A percentile compares a stretch with the other conserved stretches of the same genome.
Conservation (phyloP, 2,888 invertebrate species). For the Eilema caniola region DNA sequence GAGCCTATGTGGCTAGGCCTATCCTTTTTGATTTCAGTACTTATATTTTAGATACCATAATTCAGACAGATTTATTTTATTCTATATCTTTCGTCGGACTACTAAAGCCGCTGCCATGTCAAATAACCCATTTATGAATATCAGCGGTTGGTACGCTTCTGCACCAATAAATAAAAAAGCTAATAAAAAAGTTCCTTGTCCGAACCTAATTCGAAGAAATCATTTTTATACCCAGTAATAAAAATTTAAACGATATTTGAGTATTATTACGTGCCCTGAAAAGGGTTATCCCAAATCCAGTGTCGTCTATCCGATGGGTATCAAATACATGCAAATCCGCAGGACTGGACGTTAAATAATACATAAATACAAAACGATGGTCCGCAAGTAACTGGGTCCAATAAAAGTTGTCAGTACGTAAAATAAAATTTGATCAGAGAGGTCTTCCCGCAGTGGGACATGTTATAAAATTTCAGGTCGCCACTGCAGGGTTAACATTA, state of each 20-base stretch:
- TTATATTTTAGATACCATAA: neutral
- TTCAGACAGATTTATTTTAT: neutral
- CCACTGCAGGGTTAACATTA: slow-evolving; percentile 61
- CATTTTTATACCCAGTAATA: slow-evolving; percentile 58
- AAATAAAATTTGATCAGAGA: slow-evolving; percentile 79
- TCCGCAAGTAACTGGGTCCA: slow-evolving; percentile 65
- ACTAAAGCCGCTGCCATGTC: neutral
- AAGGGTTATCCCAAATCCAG: slow-evolving; percentile 65
- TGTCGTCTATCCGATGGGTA: slow-evolving; percentile 56
- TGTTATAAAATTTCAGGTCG: slow-evolving; percentile 69
- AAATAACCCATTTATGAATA: slow-evolving; percentile 5
- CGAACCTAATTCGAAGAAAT: slow-evolving; percentile 56
- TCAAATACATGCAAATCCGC: slow-evolving; percentile 79
- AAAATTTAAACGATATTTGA: slow-evolving; percentile 63
- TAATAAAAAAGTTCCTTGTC: slow-evolving; percentile 51
- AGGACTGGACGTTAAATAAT: slow-evolving; percentile 78
- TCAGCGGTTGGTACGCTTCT: slow-evolving; percentile 21
- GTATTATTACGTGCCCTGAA: slow-evolving; percentile 63
- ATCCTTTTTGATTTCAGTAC: too few species aligned
- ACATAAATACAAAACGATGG: slow-evolving; percentile 76
- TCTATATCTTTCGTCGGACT: neutral
- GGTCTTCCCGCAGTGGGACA: slow-evolving; percentile 50
- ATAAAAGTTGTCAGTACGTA: slow-evolving; percentile 77
- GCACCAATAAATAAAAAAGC: slow-evolving; percentile 42
- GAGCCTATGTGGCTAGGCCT: too few species aligned